Base-by-base conservation (phyloP, 2,888 invertebrate species). In the Chymomyza fuscimana region DNA sequence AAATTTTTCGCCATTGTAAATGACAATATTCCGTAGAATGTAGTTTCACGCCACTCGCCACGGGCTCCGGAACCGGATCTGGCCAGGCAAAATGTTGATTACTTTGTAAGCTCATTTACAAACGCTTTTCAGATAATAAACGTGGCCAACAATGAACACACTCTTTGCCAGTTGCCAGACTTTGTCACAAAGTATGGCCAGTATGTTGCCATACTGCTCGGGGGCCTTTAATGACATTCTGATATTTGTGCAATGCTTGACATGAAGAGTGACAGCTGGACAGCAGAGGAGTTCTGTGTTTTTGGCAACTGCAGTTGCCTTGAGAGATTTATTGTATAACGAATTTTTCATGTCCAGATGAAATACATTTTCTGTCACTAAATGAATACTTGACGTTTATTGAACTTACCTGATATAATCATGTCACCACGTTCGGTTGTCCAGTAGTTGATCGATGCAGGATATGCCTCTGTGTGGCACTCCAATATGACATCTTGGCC, bases 381-480 rank as follows among this genome's bases (percentile, higher is more conserved):
- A 46, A 32, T 54, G 46, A 4, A 46, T 12, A 52, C 19, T 56
- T 61, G 67, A 62, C 61, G 29, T 46, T 51, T 19, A 46, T 46
- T 54, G 52, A 2, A 77, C 93, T 94, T 93, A 97, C 97, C 97
- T 92, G 97, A 96, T 93, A 97, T 96, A 88, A 97, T 97, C 97
- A 97, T 97, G 90, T 97, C 97, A 61, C 97, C 97, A 71, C 95
- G 94, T 86, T 97, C 96, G 7, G 96, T 97, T 51, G 97, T 97
- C 97, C 97, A 98, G 92, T 97, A 98, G 93, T 97, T 97, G 91
- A 97, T 97, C 66, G 97, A 97, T 76, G 96, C 96, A 50, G 97
- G 97, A 91, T 96, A 97, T 58, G 97, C 97, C 92, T 98, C 97
- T 0, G 97, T 97, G 92, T 97, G 96, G 91, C 97, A 97, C 92